Conservation (phyloP, 2,113 vertebrate genomes). For the Nesospiza acunhae region DNA sequence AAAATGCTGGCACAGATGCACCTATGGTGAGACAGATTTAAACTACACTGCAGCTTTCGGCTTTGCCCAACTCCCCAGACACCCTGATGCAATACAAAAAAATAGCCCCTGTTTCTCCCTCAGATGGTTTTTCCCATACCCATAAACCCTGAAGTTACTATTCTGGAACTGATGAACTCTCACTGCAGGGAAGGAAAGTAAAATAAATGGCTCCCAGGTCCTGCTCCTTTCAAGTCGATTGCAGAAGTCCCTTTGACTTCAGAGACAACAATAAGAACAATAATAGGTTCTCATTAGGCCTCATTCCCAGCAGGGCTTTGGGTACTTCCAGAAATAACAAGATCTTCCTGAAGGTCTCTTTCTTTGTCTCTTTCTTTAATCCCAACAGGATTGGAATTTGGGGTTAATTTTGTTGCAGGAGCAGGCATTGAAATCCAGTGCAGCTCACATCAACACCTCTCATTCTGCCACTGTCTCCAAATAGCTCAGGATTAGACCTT, state of each 20-base stretch:
- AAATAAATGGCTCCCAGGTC: conserved; percentile 49
- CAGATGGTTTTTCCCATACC: background rate
- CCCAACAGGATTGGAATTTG: conserved; percentile 38
- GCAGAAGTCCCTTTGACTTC: conserved; percentile 56
- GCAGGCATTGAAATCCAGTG: background rate
- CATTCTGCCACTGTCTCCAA: background rate
- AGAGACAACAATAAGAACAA: conserved; percentile 55
- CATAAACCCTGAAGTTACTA: background rate
- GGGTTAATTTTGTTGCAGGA: conserved; percentile 55
- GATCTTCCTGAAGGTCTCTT: conserved; percentile 62
- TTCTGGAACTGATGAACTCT: conserved; percentile 9
- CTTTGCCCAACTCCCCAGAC: background rate
- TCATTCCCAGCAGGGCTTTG: conserved; percentile 51
- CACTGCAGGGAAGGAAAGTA: background rate
- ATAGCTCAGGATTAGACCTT: conserved; percentile 3
- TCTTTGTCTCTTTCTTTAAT: conserved; percentile 62
- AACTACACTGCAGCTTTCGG: background rate
- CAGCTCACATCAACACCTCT: conserved; percentile 39
- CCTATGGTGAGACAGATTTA: background rate
- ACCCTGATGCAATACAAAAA: background rate
- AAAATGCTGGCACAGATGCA: background rate
- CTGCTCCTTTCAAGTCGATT: conserved; percentile 62
- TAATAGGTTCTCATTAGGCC: conserved; percentile 64
- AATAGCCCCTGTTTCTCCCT: background rate
- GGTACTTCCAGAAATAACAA: conserved; percentile 67